Evolutionary conservation across 1,140 invertebrate genomes (phyloP).

Genomic region (Drosophila nikananu): DNA sequence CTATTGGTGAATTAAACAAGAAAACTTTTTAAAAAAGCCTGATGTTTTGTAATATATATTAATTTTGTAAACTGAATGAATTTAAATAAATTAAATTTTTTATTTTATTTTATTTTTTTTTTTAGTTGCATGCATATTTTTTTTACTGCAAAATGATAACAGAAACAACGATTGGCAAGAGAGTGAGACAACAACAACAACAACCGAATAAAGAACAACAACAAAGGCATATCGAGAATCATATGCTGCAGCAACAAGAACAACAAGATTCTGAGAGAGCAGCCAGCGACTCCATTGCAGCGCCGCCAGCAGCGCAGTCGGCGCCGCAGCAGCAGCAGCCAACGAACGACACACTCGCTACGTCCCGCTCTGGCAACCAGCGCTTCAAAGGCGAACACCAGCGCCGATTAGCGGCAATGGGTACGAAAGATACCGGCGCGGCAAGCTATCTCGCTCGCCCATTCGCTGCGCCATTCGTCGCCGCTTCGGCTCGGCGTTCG

Average conservation of each 20-base stretch:
- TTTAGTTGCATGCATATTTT: background rate
- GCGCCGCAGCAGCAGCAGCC: slow-evolving; percentile 50
- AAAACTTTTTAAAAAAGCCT: too few relatives aligned
- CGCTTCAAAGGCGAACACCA: background rate
- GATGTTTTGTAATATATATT: background rate
- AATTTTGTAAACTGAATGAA: background rate
- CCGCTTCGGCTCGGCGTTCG: slow-evolving; percentile 33
- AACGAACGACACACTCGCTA: slow-evolving; percentile 22
- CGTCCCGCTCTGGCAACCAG: slow-evolving; percentile 16
- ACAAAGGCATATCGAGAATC: slow-evolving; percentile 16
- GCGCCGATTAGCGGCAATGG: slow-evolving; percentile 22
- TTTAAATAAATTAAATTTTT: too few relatives aligned
- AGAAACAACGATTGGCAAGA: slow-evolving; percentile 8
- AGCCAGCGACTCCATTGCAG: slow-evolving; percentile 42
- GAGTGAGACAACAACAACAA: slow-evolving; percentile 11
- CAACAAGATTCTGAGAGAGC: slow-evolving; percentile 19
- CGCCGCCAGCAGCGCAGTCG: slow-evolving; percentile 34
- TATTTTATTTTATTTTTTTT: background rate
- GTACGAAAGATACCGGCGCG: slow-evolving; percentile 11
- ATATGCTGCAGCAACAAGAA: slow-evolving; percentile 7
- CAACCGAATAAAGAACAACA: slow-evolving; percentile 18
- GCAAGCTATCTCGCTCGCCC: slow-evolving; percentile 53
- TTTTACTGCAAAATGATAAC: slow-evolving; percentile 6
- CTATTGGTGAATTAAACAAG: background rate
- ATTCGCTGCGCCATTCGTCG: slow-evolving; percentile 58